These are phyloP conservation scores for Helostoma temminkii DNA, from an alignment of 2,797 vertebrate genomes.

Conservation along the genomic window DNA sequence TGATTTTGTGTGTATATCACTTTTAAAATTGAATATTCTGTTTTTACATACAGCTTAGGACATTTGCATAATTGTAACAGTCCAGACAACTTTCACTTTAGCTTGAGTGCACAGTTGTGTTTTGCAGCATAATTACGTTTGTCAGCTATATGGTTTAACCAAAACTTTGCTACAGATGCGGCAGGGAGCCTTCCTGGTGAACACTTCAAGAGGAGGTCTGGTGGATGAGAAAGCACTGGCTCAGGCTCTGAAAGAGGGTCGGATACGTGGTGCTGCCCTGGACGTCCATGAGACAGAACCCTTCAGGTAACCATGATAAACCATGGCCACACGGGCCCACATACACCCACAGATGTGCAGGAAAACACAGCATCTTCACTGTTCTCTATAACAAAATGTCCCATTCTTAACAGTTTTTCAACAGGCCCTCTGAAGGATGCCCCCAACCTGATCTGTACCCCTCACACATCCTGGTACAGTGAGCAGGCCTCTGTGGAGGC, in stretches of 20 bases:
- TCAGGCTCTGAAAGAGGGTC: conserved; percentile 91
- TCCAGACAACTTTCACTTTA: background rate
- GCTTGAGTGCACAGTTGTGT: background rate
- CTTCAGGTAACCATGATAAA: conserved; percentile 83
- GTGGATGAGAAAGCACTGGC: conserved; percentile 92
- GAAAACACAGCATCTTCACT: background rate
- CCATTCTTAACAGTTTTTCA: conserved; percentile 83
- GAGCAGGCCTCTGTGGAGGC: conserved; percentile 92
- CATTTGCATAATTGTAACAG: background rate
- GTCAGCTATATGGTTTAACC: background rate
- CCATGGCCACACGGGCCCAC: background rate
- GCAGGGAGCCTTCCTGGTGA: conserved; percentile 92
- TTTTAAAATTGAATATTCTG: too few species aligned
- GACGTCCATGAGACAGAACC: conserved; percentile 92
- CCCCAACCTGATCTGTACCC: conserved; percentile 92
- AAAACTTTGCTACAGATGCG: conserved; percentile 84
- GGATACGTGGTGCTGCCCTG: conserved; percentile 91
- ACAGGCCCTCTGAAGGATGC: conserved; percentile 91
- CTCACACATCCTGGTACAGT: conserved; percentile 93
- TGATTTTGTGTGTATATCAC: too few species aligned
- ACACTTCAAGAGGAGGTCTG: conserved; percentile 90
- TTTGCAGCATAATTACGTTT: background rate
- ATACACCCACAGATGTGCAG: background rate
- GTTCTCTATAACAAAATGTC: background rate
- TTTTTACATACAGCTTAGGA: conserved; percentile 3